Conservation (phyloP, 2,113 vertebrate species). For the Pachycephala philippinensis region DNA sequence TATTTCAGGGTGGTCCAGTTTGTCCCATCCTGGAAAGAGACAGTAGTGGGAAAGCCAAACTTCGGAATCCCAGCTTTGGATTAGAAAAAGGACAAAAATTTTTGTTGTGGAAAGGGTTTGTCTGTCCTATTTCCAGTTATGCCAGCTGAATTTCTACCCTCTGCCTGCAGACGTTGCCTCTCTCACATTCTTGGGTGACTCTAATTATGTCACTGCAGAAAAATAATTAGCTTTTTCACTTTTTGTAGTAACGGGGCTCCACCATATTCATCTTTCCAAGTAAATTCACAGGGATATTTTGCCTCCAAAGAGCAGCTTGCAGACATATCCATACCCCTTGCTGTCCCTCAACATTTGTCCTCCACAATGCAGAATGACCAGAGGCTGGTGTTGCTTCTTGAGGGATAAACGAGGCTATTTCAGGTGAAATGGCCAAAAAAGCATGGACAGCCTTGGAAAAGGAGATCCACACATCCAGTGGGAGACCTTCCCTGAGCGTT, state of each 20-base stretch:
- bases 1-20: neutral
- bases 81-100: rapidly evolving
- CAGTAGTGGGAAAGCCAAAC: neutral
- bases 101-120: neutral
- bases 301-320: neutral
- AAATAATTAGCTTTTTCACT: neutral
- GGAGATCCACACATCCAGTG: neutral
- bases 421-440: neutral
- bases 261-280: neutral
- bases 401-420: neutral
- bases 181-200: neutral
- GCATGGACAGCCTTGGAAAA: neutral
- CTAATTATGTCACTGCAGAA: neutral
- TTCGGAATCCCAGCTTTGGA: neutral
- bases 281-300: neutral
- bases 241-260: rapidly evolving
- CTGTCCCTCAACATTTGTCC: neutral
- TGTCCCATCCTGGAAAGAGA: neutral
- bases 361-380: neutral
- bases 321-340: neutral
- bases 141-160: neutral
- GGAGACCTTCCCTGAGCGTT: neutral
- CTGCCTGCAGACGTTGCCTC: neutral
- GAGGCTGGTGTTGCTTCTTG: neutral
- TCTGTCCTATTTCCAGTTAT: neutral